A percentile compares a stretch with the other conserved stretches of the same genome.
phyloP scores from a whole-genome alignment of 2,797 vertebrate species.

The Melanotaenia boesemani region DNA sequence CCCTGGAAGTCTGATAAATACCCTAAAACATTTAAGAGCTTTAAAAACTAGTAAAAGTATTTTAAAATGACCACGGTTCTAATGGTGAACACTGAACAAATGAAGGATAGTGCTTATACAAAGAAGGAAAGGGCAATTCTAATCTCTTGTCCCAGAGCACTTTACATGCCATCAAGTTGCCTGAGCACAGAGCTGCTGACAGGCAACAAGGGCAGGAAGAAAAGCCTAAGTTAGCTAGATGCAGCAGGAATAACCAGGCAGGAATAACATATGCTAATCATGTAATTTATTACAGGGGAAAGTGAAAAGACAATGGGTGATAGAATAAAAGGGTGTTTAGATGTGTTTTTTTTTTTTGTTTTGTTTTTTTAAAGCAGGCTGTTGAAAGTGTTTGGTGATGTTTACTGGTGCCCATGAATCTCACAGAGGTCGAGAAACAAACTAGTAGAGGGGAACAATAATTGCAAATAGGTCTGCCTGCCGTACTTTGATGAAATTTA shows the following conservation, averaged over 20 bases:
- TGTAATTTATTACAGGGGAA: constrained; percentile 8
- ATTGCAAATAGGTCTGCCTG: constrained; percentile 11
- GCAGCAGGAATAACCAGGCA: constrained; percentile 43
- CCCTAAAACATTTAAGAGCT: no score
- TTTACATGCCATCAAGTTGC: constrained; percentile 22
- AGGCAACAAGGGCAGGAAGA: constrained; percentile 24
- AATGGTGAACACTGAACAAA: constrained; percentile 6
- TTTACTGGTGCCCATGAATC: background rate
- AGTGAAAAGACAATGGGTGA: constrained; percentile 2
- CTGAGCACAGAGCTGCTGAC: constrained; percentile 37
- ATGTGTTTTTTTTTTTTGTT: background rate
- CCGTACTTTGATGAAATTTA: constrained; percentile 19
- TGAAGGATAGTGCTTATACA: constrained; percentile 17
- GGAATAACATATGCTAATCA: constrained; percentile 44
- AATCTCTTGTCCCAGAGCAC: constrained; percentile 43
- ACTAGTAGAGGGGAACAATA: background rate
- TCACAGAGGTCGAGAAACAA: constrained; percentile 9
- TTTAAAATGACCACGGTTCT: background rate
- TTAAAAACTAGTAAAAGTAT: no score
- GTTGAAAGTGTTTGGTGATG: constrained; percentile 16
- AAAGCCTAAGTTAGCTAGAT: constrained; percentile 22
- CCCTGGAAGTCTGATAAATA: no score
- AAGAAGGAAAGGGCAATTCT: constrained; percentile 38
- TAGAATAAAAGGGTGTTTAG: constrained; percentile 13
- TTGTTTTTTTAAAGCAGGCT: constrained; percentile 6